Percentiles rank a stretch among this genome's conserved stretches.
Conservation (phyloP, 2,113 vertebrate genomes). For the Dissostichus mawsoni region DNA sequence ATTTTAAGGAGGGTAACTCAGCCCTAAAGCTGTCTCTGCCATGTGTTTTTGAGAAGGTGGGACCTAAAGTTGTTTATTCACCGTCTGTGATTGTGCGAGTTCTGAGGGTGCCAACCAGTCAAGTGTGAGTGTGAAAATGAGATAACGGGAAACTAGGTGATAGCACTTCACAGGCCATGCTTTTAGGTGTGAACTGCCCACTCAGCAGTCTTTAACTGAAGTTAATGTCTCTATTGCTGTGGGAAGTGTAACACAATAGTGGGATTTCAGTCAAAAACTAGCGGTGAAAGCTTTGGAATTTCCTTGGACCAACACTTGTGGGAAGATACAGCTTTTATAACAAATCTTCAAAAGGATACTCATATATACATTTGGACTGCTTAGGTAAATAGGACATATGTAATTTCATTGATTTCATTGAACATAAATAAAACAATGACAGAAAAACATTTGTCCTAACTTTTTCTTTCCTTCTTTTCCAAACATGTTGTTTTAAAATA, state of each 20-base stretch:
- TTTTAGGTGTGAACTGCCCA: slow-evolving; percentile 64
- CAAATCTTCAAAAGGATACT: no score
- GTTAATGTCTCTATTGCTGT: slow-evolving; percentile 1
- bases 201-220: slow-evolving; percentile 29
- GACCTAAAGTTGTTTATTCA: slow-evolving; percentile 64
- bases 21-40: slow-evolving; percentile 31
- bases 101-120: slow-evolving; percentile 37
- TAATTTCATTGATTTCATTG: neutral
- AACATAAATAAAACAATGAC: no score
- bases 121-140: slow-evolving; percentile 61
- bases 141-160: slow-evolving; percentile 64
- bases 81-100: slow-evolving; percentile 50
- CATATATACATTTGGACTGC: neutral
- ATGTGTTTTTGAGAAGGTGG: slow-evolving; percentile 43
- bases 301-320: neutral
- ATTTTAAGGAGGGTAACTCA: slow-evolving; percentile 22
- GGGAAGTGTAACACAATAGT: neutral
- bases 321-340: no score
- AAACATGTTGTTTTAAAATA: neutral
- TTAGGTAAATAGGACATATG: no score
- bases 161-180: slow-evolving; percentile 32
- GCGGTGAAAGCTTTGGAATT: neutral
- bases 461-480: no score
- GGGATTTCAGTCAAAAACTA: neutral
- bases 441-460: no score